phyloP scores from a whole-genome alignment of 1,140 invertebrate species.

The Drosophila jambulina region DNA sequence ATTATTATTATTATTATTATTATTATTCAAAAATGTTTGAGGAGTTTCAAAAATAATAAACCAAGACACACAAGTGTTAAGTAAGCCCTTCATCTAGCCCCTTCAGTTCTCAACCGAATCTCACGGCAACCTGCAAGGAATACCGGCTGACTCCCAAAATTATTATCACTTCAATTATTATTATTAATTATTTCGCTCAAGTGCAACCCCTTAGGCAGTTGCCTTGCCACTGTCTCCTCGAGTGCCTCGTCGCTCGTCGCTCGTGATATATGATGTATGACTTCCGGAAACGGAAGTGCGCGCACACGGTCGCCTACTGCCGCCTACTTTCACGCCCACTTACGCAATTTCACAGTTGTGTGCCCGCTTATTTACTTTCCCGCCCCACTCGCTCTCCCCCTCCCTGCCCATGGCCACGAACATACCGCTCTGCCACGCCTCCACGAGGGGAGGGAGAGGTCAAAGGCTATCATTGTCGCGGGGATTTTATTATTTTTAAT shows the following conservation, averaged over 20 bases:
- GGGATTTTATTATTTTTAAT: constrained; percentile 57
- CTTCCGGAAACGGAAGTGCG: constrained; percentile 66
- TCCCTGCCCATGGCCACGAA: too few species aligned
- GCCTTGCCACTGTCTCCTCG: neutral
- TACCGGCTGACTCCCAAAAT: too few species aligned
- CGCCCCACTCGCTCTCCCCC: too few species aligned
- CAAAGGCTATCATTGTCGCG: constrained; percentile 19
- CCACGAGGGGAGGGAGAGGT: constrained; percentile 18
- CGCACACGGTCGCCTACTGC: constrained; percentile 35
- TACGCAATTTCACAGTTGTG: constrained; percentile 64
- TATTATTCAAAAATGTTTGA: too few species aligned
- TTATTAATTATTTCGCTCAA: neutral
- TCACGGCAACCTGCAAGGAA: neutral
- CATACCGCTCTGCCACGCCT: too few species aligned
- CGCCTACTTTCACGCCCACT: constrained; percentile 60
- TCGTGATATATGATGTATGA: constrained; percentile 29
- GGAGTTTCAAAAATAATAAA: neutral
- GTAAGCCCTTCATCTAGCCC: neutral
- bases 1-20: too few species aligned
- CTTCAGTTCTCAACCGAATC: neutral
- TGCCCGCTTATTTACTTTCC: constrained; percentile 34
- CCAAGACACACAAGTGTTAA: neutral
- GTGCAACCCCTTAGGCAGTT: constrained; percentile 6
- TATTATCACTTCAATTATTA: neutral
- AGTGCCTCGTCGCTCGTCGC: neutral